Evolutionary conservation across 2,888 invertebrate species (phyloP).

Genomic region (Zelleria hepariella): DNA sequence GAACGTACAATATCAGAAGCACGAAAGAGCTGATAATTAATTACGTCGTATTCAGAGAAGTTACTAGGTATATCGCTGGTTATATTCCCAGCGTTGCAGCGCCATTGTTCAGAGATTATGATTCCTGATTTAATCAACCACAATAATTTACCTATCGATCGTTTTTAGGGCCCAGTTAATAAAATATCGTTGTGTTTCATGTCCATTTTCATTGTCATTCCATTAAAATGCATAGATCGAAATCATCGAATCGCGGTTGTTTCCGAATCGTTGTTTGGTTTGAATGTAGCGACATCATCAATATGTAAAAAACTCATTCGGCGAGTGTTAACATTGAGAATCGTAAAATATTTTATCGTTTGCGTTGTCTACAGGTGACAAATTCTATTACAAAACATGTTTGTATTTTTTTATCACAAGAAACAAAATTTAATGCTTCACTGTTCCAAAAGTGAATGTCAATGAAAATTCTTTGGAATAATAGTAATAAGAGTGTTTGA

Average conservation of each 20-base stretch:
- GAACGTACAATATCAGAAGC: too few species aligned
- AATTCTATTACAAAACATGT: too few species aligned
- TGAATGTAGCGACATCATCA: slow-evolving; percentile 56
- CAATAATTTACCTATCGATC: neutral
- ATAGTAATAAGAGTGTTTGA: too few species aligned
- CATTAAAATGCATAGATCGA: slow-evolving; percentile 31
- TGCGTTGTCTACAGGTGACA: too few species aligned
- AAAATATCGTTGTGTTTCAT: neutral
- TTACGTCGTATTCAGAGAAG: too few species aligned
- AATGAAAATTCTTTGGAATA: too few species aligned
- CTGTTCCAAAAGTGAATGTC: too few species aligned
- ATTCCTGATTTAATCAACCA: neutral
- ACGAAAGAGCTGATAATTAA: too few species aligned
- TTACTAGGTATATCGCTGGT: too few species aligned
- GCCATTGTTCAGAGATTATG: neutral
- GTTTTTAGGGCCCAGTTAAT: neutral
- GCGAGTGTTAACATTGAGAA: slow-evolving; percentile 36
- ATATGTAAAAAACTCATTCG: slow-evolving; percentile 60
- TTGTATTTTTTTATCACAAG: too few species aligned
- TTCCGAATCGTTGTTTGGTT: slow-evolving; percentile 45
- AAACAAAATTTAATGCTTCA: too few species aligned
- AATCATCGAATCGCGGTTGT: slow-evolving; percentile 48
- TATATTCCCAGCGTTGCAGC: too few species aligned
- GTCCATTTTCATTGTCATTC: slow-evolving; percentile 37
- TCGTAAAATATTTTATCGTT: slow-evolving; percentile 55